Evolutionary conservation across 2,888 invertebrate species (phyloP), one percentile per base, ranked within the genome.

Genomic region (Sepiola atlantica): DNA sequence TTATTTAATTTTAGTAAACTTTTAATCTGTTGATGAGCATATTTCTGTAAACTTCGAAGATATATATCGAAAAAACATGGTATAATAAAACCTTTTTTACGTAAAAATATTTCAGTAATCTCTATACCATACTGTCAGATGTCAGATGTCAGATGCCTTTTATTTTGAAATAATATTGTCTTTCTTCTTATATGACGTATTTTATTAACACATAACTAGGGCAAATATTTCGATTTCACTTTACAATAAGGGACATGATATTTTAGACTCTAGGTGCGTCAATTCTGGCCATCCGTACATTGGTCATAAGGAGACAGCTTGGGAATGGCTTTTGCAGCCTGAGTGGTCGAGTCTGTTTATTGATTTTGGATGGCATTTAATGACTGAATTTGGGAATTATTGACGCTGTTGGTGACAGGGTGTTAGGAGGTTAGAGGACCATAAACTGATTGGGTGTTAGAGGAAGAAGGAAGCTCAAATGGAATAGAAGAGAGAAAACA

Each of bases 291-390:
- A 77, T 77, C 77, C 77, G n/a, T 77, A 77, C n/a, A 77, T 77
- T 77, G n/a, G 28, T 77, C 10, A 77, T 77, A 77, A 77, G 28
- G n/a, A 77, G 77, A 77, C n/a, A 77, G 77, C 77, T 0, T n/a
- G n/a, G 77, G n/a, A 77, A 32, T 77, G 77, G 77, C 77, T 77
- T 45, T 77, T 77, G 77, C n/a, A 16, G n/a, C 16, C 77, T 77
- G 77, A 77, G 77, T 77, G 77, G 77, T 21, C 77, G 45, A n/a
- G 77, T n/a, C 77, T n/a, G n/a, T 77, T 77, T 77, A 77, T 77
- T 77, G 77, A 77, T 77, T 77, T 32, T n/a, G n/a, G 77, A 77
- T 77, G n/a, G 77, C 77, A 77, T 77, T 77, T 77, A 77, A 77
- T 77, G 77, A n/a, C 16, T 77, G 77, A 77, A 77, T 77, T 77